Percentiles rank a stretch among this genome's conserved stretches.
Evolutionary conservation across 2,888 invertebrate genomes (phyloP).

Genomic region (Melitaea athalia): DNA sequence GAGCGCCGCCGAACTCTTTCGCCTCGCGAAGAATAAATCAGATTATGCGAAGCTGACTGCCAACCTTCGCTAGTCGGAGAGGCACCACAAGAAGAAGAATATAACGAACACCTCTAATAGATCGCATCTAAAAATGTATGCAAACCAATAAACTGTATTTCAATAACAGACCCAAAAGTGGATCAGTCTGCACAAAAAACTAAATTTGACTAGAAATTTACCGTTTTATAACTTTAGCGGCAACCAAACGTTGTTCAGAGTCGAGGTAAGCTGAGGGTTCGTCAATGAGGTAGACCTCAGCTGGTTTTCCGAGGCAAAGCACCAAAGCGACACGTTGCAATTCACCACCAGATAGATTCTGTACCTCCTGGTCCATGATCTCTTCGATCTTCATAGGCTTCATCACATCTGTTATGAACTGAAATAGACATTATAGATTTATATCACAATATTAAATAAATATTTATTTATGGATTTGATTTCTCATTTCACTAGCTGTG

Average conservation of each 20-base stretch:
- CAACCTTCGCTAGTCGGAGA: no score
- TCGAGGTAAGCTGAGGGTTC: constrained; percentile 99
- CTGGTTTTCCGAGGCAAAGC: constrained; percentile 98
- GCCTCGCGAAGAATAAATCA: no score
- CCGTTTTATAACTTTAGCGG: constrained; percentile 99
- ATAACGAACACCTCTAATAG: no score
- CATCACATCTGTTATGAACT: constrained; percentile 99
- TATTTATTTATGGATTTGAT: neutral
- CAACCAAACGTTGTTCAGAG: constrained; percentile 99
- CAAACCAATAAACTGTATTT: no score
- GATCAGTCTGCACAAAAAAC: no score
- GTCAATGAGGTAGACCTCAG: constrained; percentile 99
- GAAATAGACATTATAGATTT: constrained; percentile 44
- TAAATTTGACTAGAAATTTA: constrained; percentile 52
- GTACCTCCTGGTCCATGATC: constrained; percentile 98
- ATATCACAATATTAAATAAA: constrained; percentile 13
- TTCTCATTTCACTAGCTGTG: neutral
- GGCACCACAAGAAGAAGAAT: no score
- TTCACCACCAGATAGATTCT: constrained; percentile 99
- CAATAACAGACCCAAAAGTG: no score
- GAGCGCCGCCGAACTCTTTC: no score
- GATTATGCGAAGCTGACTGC: no score
- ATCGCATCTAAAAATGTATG: no score
- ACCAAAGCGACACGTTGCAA: constrained; percentile 98
- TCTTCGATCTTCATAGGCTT: constrained; percentile 98